A percentile compares a stretch with the other conserved stretches of the same genome.
Conservation (phyloP, 2,113 vertebrate species). For the Psettodes erumei region DNA sequence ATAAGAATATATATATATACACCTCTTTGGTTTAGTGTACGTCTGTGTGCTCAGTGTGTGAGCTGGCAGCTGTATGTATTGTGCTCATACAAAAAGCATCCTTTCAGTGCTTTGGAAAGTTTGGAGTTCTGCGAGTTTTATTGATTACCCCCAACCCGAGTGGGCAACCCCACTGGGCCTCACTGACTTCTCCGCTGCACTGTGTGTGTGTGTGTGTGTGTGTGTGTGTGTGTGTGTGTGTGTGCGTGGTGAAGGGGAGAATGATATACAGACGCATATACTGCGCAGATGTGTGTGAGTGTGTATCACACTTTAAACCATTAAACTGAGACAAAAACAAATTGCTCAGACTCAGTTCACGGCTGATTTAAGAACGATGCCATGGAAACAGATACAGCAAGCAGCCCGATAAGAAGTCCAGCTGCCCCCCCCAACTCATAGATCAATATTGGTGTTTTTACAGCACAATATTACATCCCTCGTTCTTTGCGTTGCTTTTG, state of each 20-base stretch:
- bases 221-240: background rate
- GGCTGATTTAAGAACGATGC: background rate
- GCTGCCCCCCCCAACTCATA: background rate
- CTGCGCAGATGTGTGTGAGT: background rate
- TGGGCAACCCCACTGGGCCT: slow-evolving; percentile 37
- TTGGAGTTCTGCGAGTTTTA: slow-evolving; percentile 58
- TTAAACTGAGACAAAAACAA: background rate
- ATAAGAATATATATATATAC: slow-evolving; percentile 25
- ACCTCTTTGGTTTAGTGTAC: slow-evolving; percentile 8
- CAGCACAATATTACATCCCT: slow-evolving; percentile 13
- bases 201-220: slow-evolving; percentile 4
- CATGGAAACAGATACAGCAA: slow-evolving; percentile 1
- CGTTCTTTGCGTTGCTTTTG: slow-evolving; percentile 7
- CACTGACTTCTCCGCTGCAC: slow-evolving; percentile 25
- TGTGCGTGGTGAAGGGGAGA: background rate
- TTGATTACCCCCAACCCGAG: slow-evolving; percentile 53
- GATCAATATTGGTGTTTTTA: slow-evolving; percentile 33
- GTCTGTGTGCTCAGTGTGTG: background rate
- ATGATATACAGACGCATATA: too few relatives aligned
- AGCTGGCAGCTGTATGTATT: slow-evolving; percentile 21
- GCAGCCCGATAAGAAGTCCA: slow-evolving; percentile 12
- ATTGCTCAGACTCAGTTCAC: background rate
- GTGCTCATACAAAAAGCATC: slow-evolving; percentile 38
- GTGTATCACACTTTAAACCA: too few relatives aligned
- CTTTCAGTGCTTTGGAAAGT: slow-evolving; percentile 52